These are phyloP conservation scores for Colossoma macropomum DNA, from an alignment of 2,113 vertebrate species.

Conservation along the genomic window DNA sequence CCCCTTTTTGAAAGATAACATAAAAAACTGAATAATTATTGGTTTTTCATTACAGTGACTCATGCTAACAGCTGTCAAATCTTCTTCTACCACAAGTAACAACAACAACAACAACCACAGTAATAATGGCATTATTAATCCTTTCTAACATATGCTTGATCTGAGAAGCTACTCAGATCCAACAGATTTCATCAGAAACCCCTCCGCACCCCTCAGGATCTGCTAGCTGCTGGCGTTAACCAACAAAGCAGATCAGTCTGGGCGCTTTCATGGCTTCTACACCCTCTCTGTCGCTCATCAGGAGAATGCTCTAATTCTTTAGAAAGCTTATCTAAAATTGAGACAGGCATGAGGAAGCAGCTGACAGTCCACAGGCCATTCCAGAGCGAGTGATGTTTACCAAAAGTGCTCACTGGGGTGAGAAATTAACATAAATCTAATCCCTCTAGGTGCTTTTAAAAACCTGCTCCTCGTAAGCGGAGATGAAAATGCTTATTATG, in stretches of 20 bases:
- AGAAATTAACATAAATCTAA: slow-evolving; percentile 26
- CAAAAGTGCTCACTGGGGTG: slow-evolving; percentile 25
- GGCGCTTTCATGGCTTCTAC: background rate
- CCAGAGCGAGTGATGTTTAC: slow-evolving; percentile 5
- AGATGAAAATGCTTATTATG: background rate
- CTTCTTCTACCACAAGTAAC: too few species aligned
- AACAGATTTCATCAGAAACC: background rate
- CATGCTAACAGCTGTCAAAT: too few species aligned
- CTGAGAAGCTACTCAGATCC: background rate
- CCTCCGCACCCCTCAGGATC: background rate
- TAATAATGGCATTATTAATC: too few species aligned
- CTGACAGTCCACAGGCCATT: slow-evolving; percentile 5
- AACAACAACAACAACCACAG: too few species aligned
- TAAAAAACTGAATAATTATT: too few species aligned
- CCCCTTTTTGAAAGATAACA: too few species aligned
- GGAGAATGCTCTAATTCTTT: background rate
- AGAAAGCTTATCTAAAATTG: slow-evolving; percentile 8
- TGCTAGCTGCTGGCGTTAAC: background rate
- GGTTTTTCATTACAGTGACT: too few species aligned
- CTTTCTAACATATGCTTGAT: background rate
- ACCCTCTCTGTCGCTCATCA: background rate
- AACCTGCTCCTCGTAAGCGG: background rate
- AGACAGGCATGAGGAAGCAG: slow-evolving; percentile 5
- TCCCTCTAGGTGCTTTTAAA: background rate
- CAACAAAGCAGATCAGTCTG: background rate